Evolutionary conservation across 1,140 invertebrate genomes (phyloP), one percentile per base, ranked within the genome.

Genomic region (Drosophila guanche): DNA sequence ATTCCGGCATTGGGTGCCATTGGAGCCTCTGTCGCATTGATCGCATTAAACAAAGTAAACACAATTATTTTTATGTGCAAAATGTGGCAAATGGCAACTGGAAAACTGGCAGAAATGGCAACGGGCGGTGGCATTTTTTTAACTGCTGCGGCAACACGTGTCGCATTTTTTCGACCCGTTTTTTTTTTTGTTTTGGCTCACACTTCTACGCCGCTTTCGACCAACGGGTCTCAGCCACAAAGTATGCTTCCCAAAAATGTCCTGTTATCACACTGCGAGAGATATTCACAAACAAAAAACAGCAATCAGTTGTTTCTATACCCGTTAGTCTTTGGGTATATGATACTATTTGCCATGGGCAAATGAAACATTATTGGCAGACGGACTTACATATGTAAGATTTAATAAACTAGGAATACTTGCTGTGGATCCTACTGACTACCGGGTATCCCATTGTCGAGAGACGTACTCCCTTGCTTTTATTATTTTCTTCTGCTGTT

Each of bases 41-140:
- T 85, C 77, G 77, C 81, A 86, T 85, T 81, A 81, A 70, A 68
- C 77, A 70, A 66, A 81, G 83, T 88, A 85, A 85, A 85, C 81
- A 85, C 81, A 85, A 85, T 85, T 85, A 85, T 86, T 81, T 85
- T 85, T 79, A 78, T 67, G 70, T 74, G 70, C 70, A 46, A 65
- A 73, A 73, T 73, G 68, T 72, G 56, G 69, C 69, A 61, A 71
- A 72, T 56, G 60, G 70, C 50, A 75, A 61, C 37, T 42, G 45
- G 43, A 48, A 58, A 41, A 23, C 2, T 10, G 8, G 33, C 3
- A 41, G 1, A 37, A 5, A 12, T 20, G 22, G 3, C 4, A 41
- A n/a, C 33, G 22, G 33, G 10, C 10, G 33, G 33, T 37, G 43
- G 59, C 68, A 73, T 40, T 67, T 74, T 73, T 73, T 74, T 74